phyloP scores from a whole-genome alignment of 2,797 vertebrate species.

The Microctenopoma stevenorrisi region DNA sequence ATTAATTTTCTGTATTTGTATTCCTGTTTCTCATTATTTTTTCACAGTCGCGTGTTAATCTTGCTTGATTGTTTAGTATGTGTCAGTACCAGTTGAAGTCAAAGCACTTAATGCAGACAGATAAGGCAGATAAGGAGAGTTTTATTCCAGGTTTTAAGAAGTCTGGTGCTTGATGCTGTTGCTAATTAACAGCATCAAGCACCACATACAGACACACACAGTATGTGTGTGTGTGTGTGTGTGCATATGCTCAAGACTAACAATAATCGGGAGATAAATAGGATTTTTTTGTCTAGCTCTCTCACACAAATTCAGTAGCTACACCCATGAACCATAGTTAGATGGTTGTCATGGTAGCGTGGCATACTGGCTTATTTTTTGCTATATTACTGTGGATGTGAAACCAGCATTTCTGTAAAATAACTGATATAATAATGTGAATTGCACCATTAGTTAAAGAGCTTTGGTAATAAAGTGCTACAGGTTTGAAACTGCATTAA shows the following conservation, averaged over 20 bases:
- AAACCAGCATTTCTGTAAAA: not conserved
- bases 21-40: not conserved
- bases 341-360: slow-evolving; percentile 1
- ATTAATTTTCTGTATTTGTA: not conserved
- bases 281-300: slow-evolving; percentile 45
- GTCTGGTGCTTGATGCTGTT: slow-evolving; percentile 3
- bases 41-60: not conserved
- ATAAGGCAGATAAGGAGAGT: not conserved
- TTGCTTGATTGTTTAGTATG: not conserved
- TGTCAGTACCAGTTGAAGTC: slow-evolving; percentile 4
- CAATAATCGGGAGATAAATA: slow-evolving; percentile 12
- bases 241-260: slow-evolving; percentile 12
- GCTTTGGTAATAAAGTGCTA: too few species aligned
- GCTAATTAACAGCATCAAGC: slow-evolving; percentile 1
- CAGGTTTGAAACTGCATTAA: too few species aligned
- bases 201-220: not conserved
- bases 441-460: not conserved
- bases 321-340: slow-evolving; percentile 7
- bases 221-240: not conserved
- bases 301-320: slow-evolving; percentile 36
- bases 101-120: not conserved
- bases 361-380: not conserved
- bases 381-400: not conserved
- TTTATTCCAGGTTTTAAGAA: not conserved
- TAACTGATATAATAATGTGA: not conserved